Base-by-base conservation (phyloP, 2,888 invertebrate species). In the Erpobdella octoculata region DNA sequence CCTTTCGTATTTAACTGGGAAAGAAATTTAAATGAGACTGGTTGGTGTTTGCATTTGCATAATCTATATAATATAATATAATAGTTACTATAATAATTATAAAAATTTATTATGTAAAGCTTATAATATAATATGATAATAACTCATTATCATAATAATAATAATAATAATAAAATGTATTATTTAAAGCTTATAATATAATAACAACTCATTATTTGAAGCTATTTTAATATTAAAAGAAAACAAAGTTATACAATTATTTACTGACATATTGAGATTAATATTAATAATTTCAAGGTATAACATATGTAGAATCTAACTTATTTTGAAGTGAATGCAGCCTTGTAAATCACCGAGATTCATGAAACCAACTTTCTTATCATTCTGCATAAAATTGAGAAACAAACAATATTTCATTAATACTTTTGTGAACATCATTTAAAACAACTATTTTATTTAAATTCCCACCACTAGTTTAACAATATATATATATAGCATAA, bases 301-400 rank as follows among this genome's bases (percentile, higher is more conserved):
- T n/a, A n/a, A n/a, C n/a, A n/a, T n/a, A n/a, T n/a, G n/a, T n/a
- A n/a, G n/a, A n/a, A 62, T 76, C 79, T 77, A 75, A 84, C 84
- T 83, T 85, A 96, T 96, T 78, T 97, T 96, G 86, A 98, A 98
- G 86, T 98, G 98, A 78, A 97, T 95, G 79, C 97, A 97, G 78
- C 96, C 96, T 85, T 97, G 94, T 73, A 98, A 88, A 85, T 98
- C 97, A 74, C 97, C 96, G 28, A 98, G 97, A 85, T 97, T 98
- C 78, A 96, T 95, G 94, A 95, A 98, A 71, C 97, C 97, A 83
- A 95, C 95, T 79, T 94, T 89, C 81, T 95, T 89, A 84, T 82
- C 82, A 77, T 90, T 95, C 93, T 91, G 92, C 84, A 77, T 31
- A 9, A 71, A 35, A n/a, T n/a, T n/a, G n/a, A n/a, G n/a, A n/a